Conservation (phyloP, 2,797 vertebrate genomes). For the Gouania willdenowi region DNA sequence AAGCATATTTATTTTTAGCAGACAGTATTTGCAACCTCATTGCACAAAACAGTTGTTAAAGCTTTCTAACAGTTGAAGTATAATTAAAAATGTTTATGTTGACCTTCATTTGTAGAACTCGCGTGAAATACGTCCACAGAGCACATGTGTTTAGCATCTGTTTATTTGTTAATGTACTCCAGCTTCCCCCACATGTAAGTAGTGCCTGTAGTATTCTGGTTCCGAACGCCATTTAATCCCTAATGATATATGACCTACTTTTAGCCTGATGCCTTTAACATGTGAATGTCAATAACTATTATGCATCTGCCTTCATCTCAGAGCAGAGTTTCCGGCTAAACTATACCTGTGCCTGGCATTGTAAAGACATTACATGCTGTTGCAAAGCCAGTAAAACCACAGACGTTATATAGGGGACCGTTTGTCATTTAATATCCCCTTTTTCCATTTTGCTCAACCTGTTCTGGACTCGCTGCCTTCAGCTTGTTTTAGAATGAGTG, state of each 20-base stretch:
- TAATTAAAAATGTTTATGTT: no score
- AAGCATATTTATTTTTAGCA: no score
- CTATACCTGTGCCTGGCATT: slow-evolving; percentile 29
- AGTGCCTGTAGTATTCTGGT: no score
- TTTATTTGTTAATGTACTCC: no score
- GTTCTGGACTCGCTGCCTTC: slow-evolving; percentile 19
- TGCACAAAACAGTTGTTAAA: no score
- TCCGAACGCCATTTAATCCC: no score
- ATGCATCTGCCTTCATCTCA: slow-evolving; percentile 36
- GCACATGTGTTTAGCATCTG: no score
- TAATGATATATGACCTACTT: slow-evolving; percentile 58
- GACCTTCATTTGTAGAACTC: no score
- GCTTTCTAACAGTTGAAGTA: no score
- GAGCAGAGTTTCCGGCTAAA: slow-evolving; percentile 20
- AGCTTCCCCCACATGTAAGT: no score
- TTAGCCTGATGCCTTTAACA: slow-evolving; percentile 55
- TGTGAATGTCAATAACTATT: slow-evolving; percentile 44
- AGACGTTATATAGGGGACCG: slow-evolving; percentile 33
- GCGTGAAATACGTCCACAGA: no score
- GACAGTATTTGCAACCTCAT: no score
- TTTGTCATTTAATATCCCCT: slow-evolving; percentile 31
- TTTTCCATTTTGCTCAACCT: slow-evolving; percentile 49
- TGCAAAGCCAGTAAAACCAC: slow-evolving; percentile 49
- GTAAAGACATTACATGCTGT: slow-evolving; percentile 64
- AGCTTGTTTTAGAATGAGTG: slow-evolving; percentile 9